Evolutionary conservation across 2,113 vertebrate species (phyloP), one percentile per base, ranked within the genome.

Genomic region (Ovis canadensis): DNA sequence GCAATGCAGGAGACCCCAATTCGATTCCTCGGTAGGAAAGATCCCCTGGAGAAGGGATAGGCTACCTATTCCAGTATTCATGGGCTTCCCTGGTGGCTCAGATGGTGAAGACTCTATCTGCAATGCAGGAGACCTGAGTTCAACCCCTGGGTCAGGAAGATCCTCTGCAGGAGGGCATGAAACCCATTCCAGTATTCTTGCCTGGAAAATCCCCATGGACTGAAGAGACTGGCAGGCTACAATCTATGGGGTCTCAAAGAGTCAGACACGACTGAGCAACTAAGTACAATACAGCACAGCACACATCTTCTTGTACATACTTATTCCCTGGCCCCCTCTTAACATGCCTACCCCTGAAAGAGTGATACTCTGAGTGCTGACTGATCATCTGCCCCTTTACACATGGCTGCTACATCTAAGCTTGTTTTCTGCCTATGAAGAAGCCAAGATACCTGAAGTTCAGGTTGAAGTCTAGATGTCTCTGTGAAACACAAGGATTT

Each of bases 11-110:
- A 71, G n/a, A 71, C n/a, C n/a, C 19, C n/a, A 71, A 1, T 71
- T 71, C 0, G 0, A 71, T 71, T 71, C 67, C n/a, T 71, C 9
- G 0, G 67, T 71, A 40, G 19, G n/a, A 23, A 71, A 71, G 67
- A 71, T 23, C 9, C 67, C n/a, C 67, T 71, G 67, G 67, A 71
- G 19, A 71, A 71, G n/a, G 67, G 67, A 36, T 71, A 36, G n/a
- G n/a, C 64, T 23, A 23, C 67, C n/a, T 71, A 23, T 40, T 40
- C 67, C n/a, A 71, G n/a, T 36, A 36, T 71, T 36, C 10, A 36
- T 23, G n/a, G 67, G 19, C 67, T 71, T 71, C 19, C 67, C 67
- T 40, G 16, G 19, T 36, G 67, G n/a, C 67, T 71, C n/a, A 40
- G n/a, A 71, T 23, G 19, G n/a, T 71, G n/a, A 36, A 71, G n/a